Base-by-base conservation (phyloP, 2,797 vertebrate species). In the Chiloscyllium punctatum region DNA sequence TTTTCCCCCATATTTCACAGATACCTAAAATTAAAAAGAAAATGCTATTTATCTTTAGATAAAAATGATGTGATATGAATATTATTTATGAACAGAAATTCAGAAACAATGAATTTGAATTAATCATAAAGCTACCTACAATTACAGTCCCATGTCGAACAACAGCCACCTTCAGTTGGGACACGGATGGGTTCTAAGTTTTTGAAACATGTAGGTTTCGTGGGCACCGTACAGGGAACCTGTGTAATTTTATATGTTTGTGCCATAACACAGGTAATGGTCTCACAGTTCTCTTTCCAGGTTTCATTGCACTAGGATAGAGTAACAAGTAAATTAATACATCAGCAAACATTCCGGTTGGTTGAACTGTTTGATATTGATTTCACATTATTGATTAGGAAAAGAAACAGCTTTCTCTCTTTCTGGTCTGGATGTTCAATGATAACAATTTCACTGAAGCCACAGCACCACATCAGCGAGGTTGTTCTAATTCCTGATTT, bases 21-120 rank as follows among this genome's bases (percentile, higher is more conserved):
- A 42, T 30, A 88, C 53, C 95, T 95, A 95, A 86, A 90, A 90
- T 95, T n/a, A n/a, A 72, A 87, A 84, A 84, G 16, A 87, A 48
- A 84, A 37, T 86, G 15, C 3, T 42, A 25, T 15, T 69, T n/a
- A 51, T 9, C 48, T 79, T 82, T 25, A 16, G 16, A 25, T 42
- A 25, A 68, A 68, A 92, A 92, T 3, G 18, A 23, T 42, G 57
- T 8, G 66, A 37, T 62, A 11, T 15, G 15, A 90, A 18, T 42
- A 90, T 90, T 15, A 57, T 57, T 57, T 57, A 57, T 57, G 53
- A 57, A 57, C 53, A 57, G 53, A 57, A 57, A 57, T 57, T 57
- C 7, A 57, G 7, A 57, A 57, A 57, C 53, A 53, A 53, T 53
- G 53, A 84, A 62, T n/a, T n/a, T n/a, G n/a, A n/a, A n/a, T n/a